A percentile compares a stretch with the other conserved stretches of the same genome.
phyloP scores from a whole-genome alignment of 2,113 vertebrate genomes.

The Peromyscus polionotus region DNA sequence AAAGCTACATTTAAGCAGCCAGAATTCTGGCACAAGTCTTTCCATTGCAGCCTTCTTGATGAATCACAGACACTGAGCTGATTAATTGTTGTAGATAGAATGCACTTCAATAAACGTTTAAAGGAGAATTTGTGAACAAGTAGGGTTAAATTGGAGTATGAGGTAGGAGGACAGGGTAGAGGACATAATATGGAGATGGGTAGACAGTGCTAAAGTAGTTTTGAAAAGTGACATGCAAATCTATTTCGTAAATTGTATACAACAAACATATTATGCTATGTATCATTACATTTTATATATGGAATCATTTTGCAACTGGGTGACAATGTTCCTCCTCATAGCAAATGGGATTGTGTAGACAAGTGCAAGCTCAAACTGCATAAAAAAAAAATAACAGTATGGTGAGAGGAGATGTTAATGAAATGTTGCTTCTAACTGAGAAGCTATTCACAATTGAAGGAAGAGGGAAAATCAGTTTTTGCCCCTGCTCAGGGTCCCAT shows the following conservation, averaged over 20 bases:
- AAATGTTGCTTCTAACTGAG: not conserved
- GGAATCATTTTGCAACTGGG: not conserved
- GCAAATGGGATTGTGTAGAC: not conserved
- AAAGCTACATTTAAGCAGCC: not conserved
- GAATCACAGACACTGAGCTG: not conserved
- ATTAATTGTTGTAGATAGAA: not conserved
- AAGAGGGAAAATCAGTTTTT: not conserved
- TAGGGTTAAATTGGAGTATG: no score
- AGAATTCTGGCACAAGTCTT: not conserved
- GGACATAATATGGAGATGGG: not conserved
- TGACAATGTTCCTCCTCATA: not conserved
- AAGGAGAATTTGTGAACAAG: not conserved
- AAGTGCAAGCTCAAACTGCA: not conserved
- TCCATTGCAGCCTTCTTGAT: not conserved
- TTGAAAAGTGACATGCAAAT: not conserved
- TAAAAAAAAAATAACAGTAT: not conserved
- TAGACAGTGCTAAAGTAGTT: not conserved
- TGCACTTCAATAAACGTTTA: not conserved
- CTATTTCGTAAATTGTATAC: not conserved
- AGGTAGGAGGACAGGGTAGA: not conserved
- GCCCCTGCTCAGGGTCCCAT: not conserved
- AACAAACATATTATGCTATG: not conserved
- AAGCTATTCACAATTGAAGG: not conserved
- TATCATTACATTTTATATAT: not conserved
- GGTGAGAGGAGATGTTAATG: not conserved